These are phyloP conservation scores for Heliornis fulica DNA, from an alignment of 2,113 vertebrate genomes.

Conservation along the genomic window DNA sequence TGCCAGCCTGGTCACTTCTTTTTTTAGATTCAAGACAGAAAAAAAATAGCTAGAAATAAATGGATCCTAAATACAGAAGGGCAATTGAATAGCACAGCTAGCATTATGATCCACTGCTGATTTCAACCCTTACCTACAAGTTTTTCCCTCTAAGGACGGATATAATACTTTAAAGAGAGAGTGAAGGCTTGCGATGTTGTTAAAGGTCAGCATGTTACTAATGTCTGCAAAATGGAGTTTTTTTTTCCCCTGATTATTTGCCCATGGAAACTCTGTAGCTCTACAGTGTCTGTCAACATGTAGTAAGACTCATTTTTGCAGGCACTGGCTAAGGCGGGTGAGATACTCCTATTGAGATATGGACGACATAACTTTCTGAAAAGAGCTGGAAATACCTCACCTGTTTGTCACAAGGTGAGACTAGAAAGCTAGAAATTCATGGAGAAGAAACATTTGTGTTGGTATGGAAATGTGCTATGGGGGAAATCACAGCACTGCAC, in stretches of 20 bases:
- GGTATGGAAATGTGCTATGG: neutral
- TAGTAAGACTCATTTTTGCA: neutral
- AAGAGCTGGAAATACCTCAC: neutral
- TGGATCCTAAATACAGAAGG: constrained; percentile 36
- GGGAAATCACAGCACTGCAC: neutral
- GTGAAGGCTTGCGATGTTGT: neutral
- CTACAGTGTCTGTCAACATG: neutral
- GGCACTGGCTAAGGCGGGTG: neutral
- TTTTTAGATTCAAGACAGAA: constrained; percentile 43
- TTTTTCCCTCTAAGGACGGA: neutral
- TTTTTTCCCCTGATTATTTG: neutral
- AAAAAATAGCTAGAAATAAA: constrained; percentile 38
- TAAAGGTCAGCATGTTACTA: constrained; percentile 51
- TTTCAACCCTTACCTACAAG: constrained; percentile 14
- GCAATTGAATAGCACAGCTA: constrained; percentile 27
- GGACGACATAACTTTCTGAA: neutral
- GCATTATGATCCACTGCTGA: constrained; percentile 42
- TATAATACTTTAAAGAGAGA: constrained; percentile 23
- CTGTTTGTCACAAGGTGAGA: neutral
- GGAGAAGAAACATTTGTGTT: neutral
- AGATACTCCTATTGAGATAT: neutral
- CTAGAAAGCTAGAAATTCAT: neutral
- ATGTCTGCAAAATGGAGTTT: constrained; percentile 1
- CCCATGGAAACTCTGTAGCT: neutral
- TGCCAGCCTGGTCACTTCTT: constrained; percentile 54